Evolutionary conservation across 2,888 invertebrate genomes (phyloP).

Genomic region (Amphimallon solstitiale): DNA sequence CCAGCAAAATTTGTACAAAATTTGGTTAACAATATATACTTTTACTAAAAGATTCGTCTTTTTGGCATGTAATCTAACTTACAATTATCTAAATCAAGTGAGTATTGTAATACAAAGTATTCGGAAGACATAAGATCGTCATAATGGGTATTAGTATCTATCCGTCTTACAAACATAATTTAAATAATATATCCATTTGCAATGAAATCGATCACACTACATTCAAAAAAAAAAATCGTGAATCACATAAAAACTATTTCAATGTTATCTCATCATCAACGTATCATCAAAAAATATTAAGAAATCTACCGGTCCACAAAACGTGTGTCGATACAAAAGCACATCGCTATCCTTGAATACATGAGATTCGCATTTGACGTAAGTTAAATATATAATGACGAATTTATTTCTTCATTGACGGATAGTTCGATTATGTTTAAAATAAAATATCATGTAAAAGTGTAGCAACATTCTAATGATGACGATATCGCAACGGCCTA

Average conservation of each 20-base stretch:
- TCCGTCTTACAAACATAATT: background rate
- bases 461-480: no score
- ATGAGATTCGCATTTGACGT: background rate
- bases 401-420: constrained; percentile 1
- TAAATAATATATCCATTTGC: constrained; percentile 1
- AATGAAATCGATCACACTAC: background rate
- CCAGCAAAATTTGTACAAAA: no score
- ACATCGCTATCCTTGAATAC: background rate
- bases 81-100: no score
- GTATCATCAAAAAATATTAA: background rate
- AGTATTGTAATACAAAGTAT: no score
- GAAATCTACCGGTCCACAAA: background rate
- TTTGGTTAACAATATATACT: no score
- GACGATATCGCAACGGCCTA: no score
- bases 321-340: background rate
- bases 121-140: no score
- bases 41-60: no score
- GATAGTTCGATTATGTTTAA: background rate
- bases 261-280: constrained; percentile 20
- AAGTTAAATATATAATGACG: background rate
- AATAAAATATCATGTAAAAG: no score
- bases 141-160: no score
- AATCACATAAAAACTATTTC: constrained; percentile 11
- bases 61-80: no score
- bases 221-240: background rate